Evolutionary conservation across 2,113 vertebrate genomes (phyloP), one percentile per base, ranked within the genome.

Genomic region (Cepphus grylle): DNA sequence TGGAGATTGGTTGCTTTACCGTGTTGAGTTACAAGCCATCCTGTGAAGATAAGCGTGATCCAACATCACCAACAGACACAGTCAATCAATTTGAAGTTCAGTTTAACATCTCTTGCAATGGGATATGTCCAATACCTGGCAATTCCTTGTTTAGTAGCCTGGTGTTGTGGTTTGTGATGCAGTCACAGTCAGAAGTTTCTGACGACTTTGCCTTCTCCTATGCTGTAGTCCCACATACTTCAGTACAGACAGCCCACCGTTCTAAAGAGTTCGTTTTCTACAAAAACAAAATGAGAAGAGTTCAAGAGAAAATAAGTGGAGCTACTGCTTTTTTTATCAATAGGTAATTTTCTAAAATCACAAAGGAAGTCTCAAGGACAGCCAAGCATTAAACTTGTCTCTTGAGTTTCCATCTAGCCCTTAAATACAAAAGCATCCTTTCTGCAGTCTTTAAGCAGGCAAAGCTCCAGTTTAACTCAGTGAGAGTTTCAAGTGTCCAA

Each of bases 341-440:
- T 61, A 43, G 19, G 23, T 36, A 38, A 23, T 86, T 89, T 70
- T 56, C 56, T 52, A 27, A 42, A n/a, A 71, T 88, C 59, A 52
- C 58, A 59, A 36, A 81, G 71, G 70, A 93, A 43, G 25, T 77
- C 45, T 58, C 27, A 70, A 17, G 52, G 71, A 93, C 76, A 77
- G 34, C 47, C 63, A 86, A 36, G 47, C 45, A 76, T 88, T 86
- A 45, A 89, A 69, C 20, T 36, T 69, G 22, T 67, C 49, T 84
- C 76, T 58, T 56, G 65, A 63, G 61, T 93, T 93, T 81, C 7
- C 2, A 8, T 85, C 43, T 61, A 59, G 32, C 81, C 59, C 61
- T 93, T 95, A 84, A 88, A 34, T 90, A 76, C 49, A 91, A 93
- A 90, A 88, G 20, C 83, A 84, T 88, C 81, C 40, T 83, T 96